Percentiles rank a stretch among this genome's conserved stretches.
Conservation (phyloP, 2,888 invertebrate species). For the Rutpela maculata region DNA sequence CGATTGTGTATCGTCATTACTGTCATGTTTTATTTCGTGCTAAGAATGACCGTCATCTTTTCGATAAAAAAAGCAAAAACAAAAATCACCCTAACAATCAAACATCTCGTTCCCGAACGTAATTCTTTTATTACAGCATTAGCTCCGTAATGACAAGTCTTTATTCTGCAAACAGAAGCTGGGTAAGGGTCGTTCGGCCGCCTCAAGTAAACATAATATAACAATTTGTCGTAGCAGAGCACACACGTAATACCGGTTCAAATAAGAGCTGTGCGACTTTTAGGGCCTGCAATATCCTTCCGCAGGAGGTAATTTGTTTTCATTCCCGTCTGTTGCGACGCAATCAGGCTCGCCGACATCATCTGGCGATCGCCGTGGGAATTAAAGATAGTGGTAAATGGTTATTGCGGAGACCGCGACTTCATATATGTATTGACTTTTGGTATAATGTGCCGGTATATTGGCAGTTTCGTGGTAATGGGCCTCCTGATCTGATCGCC, state of each 20-base stretch:
- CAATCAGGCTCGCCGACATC: constrained; percentile 69
- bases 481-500: constrained; percentile 64
- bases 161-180: background rate
- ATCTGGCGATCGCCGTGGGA: constrained; percentile 70
- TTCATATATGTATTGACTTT: constrained; percentile 71
- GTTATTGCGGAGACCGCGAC: constrained; percentile 67
- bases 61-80: too few species aligned
- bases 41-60: too few species aligned
- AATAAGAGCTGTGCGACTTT: constrained; percentile 66
- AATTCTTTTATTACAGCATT: constrained; percentile 1
- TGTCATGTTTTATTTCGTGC: too few species aligned
- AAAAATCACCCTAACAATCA: too few species aligned
- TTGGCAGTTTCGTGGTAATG: constrained; percentile 71
- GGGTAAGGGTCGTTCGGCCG: constrained; percentile 43
- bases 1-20: too few species aligned
- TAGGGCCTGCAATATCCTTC: constrained; percentile 70
- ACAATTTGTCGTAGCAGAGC: constrained; percentile 64
- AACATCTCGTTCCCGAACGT: too few species aligned
- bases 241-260: constrained; percentile 65
- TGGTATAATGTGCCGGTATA: constrained; percentile 71
- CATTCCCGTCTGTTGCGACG: constrained; percentile 67
- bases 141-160: constrained; percentile 14
- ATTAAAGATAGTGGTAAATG: constrained; percentile 72
- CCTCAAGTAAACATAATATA: constrained; percentile 64
- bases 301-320: constrained; percentile 73